Conservation (phyloP, 2,888 invertebrate genomes). For the Microctonus hyperodae region DNA sequence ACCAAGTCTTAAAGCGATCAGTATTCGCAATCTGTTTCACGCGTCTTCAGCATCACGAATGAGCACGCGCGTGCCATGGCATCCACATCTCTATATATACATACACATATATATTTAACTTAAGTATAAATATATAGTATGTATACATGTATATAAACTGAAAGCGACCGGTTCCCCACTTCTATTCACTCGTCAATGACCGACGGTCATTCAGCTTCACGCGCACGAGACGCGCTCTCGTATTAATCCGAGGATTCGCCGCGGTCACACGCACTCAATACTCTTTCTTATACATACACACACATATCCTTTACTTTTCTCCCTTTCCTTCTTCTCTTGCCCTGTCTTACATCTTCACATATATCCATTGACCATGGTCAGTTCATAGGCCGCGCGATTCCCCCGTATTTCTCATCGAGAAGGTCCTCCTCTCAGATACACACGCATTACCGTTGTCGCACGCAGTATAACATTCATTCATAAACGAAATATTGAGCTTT, state of each 20-base stretch:
- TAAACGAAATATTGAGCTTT: background rate
- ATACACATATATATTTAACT: too few species aligned
- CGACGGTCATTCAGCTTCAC: conserved; percentile 46
- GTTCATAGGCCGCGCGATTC: conserved; percentile 40
- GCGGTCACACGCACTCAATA: conserved; percentile 45
- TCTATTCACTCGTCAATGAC: conserved; percentile 50
- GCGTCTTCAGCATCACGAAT: conserved; percentile 25
- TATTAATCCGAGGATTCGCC: conserved; percentile 53
- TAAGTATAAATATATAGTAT: too few species aligned
- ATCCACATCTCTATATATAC: too few species aligned
- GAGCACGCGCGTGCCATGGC: conserved; percentile 10
- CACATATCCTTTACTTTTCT: conserved; percentile 37
- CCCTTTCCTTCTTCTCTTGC: background rate
- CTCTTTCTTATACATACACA: conserved; percentile 24
- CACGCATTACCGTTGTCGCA: background rate
- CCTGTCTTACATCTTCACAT: conserved; percentile 27
- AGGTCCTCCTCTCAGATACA: background rate
- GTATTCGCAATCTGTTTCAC: conserved; percentile 23
- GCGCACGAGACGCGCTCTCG: conserved; percentile 40
- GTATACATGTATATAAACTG: background rate
- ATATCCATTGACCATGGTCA: conserved; percentile 46
- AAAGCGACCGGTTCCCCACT: conserved; percentile 52
- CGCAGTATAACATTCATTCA: conserved; percentile 19
- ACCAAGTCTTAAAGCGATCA: background rate
- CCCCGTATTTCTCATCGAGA: background rate